Conservation (phyloP, 2,888 invertebrate genomes). For the Plebejus argus region DNA sequence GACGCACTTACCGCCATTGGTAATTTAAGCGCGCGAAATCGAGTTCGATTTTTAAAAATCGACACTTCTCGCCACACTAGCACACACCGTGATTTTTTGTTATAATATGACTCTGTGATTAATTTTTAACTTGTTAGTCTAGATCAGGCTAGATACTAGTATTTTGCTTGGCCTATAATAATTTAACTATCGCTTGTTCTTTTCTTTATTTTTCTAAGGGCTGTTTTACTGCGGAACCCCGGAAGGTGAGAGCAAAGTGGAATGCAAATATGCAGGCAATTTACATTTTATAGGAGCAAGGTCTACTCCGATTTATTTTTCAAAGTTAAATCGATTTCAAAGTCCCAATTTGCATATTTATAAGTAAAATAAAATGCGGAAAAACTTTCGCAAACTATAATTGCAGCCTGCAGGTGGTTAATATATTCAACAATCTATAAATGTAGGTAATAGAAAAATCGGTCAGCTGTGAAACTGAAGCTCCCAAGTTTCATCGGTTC, state of each 20-base stretch:
- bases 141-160: no score
- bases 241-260: slow-evolving; percentile 1
- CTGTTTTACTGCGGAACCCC: background rate
- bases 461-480: background rate
- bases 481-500: background rate
- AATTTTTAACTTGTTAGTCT: background rate
- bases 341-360: slow-evolving; percentile 25
- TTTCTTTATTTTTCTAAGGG: background rate
- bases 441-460: background rate
- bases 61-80: background rate
- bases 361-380: background rate
- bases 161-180: background rate
- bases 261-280: slow-evolving; percentile 20
- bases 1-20: background rate
- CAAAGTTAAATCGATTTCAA: slow-evolving; percentile 27
- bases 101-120: background rate
- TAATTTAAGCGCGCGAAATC: background rate
- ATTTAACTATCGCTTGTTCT: background rate
- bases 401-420: background rate
- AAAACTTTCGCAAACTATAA: background rate
- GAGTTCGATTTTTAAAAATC: background rate
- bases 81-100: no score
- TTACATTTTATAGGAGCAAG: slow-evolving; percentile 27
- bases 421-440: slow-evolving; percentile 1
- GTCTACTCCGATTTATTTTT: slow-evolving; percentile 27